Percentiles rank a stretch among this genome's conserved stretches.
Evolutionary conservation across 2,113 vertebrate species (phyloP).

Genomic region (Hypomesus transpacificus): DNA sequence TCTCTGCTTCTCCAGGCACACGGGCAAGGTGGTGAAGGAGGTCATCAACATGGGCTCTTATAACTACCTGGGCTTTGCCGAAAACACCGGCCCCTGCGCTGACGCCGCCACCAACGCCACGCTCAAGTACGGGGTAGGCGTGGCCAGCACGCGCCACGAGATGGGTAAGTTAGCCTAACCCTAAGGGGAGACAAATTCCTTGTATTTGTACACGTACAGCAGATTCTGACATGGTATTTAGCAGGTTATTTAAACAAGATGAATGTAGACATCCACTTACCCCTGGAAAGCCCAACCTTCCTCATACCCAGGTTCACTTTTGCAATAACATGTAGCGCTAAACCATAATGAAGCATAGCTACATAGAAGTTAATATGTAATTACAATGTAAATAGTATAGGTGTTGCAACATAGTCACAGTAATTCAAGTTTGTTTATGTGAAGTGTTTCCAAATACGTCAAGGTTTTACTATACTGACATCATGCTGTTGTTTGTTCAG

Average conservation of each 20-base stretch:
- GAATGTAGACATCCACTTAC: too few relatives aligned
- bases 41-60: conserved; percentile 98
- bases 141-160: conserved; percentile 89
- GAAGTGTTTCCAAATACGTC: neutral
- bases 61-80: conserved; percentile 96
- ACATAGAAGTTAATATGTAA: neutral
- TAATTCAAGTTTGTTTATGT: neutral
- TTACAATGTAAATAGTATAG: neutral
- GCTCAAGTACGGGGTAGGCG: conserved; percentile 81
- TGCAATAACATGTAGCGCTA: neutral
- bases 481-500: conserved; percentile 64
- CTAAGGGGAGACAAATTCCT: neutral
- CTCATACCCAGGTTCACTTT: too few relatives aligned
- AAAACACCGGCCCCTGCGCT: conserved; percentile 80
- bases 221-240: too few relatives aligned
- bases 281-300: too few relatives aligned
- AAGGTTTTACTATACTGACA: neutral
- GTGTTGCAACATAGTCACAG: neutral
- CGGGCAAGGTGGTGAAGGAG: conserved; percentile 84
- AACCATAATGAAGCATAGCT: conserved; percentile 1
- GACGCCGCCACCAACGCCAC: conserved; percentile 77
- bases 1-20: conserved; percentile 77
- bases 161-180: conserved; percentile 76
- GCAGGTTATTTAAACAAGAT: too few relatives aligned
- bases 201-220: too few relatives aligned